These are phyloP conservation scores for Plotosus lineatus DNA, from an alignment of 2,113 vertebrate species.

Conservation along the genomic window DNA sequence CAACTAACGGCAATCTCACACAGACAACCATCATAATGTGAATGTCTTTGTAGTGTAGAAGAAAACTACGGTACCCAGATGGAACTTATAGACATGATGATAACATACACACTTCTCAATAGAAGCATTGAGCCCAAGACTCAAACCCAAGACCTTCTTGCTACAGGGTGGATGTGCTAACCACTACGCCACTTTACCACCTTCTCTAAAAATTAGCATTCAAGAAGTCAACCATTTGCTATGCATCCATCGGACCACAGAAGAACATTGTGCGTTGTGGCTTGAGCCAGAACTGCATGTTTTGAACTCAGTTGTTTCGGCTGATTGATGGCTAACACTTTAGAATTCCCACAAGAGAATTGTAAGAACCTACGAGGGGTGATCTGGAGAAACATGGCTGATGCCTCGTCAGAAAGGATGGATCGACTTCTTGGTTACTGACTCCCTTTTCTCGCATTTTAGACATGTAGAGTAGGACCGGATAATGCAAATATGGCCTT, in stretches of 20 bases:
- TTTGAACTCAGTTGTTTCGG: slow-evolving; percentile 55
- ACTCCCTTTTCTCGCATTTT: slow-evolving; percentile 8
- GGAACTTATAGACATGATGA: too few relatives aligned
- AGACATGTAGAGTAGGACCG: slow-evolving; percentile 16
- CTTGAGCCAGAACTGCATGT: slow-evolving; percentile 21
- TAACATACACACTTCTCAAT: too few relatives aligned
- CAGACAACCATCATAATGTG: too few relatives aligned
- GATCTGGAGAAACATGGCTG: slow-evolving; percentile 52
- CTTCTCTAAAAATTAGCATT: neutral
- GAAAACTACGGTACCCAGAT: too few relatives aligned
- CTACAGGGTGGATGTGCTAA: too few relatives aligned
- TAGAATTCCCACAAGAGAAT: slow-evolving; percentile 49
- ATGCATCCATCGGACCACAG: too few relatives aligned
- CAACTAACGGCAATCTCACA: too few relatives aligned
- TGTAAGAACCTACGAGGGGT: slow-evolving; percentile 44
- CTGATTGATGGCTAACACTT: slow-evolving; percentile 64
- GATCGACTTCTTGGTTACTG: slow-evolving; percentile 35
- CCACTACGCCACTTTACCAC: too few relatives aligned
- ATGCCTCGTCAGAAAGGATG: slow-evolving; percentile 46
- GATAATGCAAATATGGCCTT: slow-evolving; percentile 42
- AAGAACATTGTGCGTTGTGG: slow-evolving; percentile 14
- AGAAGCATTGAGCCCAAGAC: too few relatives aligned
- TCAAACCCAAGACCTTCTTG: too few relatives aligned
- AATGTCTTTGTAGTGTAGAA: too few relatives aligned
- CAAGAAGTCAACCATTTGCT: too few relatives aligned